phyloP scores from a whole-genome alignment of 1,140 invertebrate genomes.

The Portunus trituberculatus region DNA sequence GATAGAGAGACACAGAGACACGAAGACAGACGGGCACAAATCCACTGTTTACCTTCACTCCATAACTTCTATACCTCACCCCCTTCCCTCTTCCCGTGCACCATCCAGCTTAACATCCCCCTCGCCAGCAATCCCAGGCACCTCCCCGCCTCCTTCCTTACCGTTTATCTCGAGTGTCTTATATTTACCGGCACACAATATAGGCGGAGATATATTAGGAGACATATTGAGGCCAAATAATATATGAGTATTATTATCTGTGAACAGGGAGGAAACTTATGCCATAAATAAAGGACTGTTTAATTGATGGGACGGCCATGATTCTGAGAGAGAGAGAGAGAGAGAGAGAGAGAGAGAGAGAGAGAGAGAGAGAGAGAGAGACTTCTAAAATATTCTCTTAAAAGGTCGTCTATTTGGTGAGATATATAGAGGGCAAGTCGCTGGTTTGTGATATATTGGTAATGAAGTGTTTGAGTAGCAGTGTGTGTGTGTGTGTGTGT shows the following conservation, averaged over 20 bases:
- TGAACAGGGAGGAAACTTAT: constrained; percentile 32
- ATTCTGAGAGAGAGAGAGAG: neutral
- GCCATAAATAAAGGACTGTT: constrained; percentile 42
- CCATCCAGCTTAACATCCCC: neutral
- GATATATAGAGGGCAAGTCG: neutral
- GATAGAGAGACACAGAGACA: too few species aligned
- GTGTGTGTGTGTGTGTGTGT: constrained; percentile 1
- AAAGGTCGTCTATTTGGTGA: neutral
- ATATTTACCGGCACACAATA: constrained; percentile 11
- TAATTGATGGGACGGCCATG: constrained; percentile 38
- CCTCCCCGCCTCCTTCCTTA: neutral
- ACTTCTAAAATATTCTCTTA: constrained; percentile 30
- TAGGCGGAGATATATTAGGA: constrained; percentile 16
- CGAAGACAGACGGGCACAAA: too few species aligned
- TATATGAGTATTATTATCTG: constrained; percentile 21
- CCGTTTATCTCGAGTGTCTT: constrained; percentile 1
- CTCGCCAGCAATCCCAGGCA: neutral
- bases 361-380: neutral
- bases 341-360: neutral
- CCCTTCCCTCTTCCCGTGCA: neutral
- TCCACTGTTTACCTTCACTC: neutral
- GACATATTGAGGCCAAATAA: constrained; percentile 37
- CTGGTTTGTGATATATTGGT: neutral
- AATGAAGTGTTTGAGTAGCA: neutral
- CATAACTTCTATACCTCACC: neutral